Evolutionary conservation across 2,797 vertebrate species (phyloP).

Genomic region (Sebastolobus alascanus): DNA sequence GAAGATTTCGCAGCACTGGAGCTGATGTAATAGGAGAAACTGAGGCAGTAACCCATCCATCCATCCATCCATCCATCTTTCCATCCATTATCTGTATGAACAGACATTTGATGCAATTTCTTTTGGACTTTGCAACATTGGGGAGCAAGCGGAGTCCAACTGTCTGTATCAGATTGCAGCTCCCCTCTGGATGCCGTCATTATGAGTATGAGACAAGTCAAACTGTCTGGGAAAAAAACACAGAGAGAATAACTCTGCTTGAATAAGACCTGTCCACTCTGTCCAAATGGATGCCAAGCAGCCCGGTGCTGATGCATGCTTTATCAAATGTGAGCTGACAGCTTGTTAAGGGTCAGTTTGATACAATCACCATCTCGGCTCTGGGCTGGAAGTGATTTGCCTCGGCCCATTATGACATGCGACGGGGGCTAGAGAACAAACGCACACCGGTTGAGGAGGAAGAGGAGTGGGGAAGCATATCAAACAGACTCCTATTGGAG

Average conservation of each 20-base stretch:
- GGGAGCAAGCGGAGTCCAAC: slow-evolving; percentile 4
- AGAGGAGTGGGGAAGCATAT: slow-evolving; percentile 47
- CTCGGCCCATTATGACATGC: slow-evolving; percentile 67
- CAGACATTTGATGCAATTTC: background rate
- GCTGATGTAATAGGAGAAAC: slow-evolving; percentile 49
- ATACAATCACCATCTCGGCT: slow-evolving; percentile 74
- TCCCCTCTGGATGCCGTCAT: background rate
- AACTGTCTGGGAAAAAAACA: slow-evolving; percentile 20
- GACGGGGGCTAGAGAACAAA: slow-evolving; percentile 54
- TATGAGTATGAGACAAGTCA: slow-evolving; percentile 22
- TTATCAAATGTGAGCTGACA: slow-evolving; percentile 81
- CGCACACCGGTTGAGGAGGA: slow-evolving; percentile 12
- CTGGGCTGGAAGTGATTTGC: slow-evolving; percentile 77
- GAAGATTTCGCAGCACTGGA: slow-evolving; percentile 23
- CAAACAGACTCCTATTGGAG: slow-evolving; percentile 47
- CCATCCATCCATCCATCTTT: background rate
- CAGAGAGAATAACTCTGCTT: slow-evolving; percentile 9
- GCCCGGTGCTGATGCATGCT: slow-evolving; percentile 74
- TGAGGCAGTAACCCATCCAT: background rate
- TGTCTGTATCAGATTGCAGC: slow-evolving; percentile 16
- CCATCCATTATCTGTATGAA: background rate
- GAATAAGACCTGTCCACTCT: slow-evolving; percentile 64
- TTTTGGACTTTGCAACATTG: background rate
- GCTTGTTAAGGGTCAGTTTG: slow-evolving; percentile 84
- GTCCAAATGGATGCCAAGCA: slow-evolving; percentile 64